Base-by-base conservation (phyloP, 2,113 vertebrate genomes). In the Notarius quadriscutis region DNA sequence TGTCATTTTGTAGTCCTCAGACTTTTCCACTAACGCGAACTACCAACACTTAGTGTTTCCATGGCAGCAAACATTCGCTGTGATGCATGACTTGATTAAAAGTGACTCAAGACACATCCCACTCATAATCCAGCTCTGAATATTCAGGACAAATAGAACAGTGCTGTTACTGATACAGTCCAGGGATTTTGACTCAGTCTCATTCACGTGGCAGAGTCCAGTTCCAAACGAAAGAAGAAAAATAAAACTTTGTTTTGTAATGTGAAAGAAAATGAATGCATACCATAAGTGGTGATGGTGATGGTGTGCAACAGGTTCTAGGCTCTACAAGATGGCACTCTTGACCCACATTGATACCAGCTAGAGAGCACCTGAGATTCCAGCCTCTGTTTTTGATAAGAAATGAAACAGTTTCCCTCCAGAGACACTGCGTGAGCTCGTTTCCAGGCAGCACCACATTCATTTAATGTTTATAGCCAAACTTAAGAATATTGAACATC, bases 51-150 rank as follows among this genome's bases (percentile, higher is more conserved):
- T 10, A 27, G 41, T 91, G 93, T 93, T 94, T 90, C 92, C 90
- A 93, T 94, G 93, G 92, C 30, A 93, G 88, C 92, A 93, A 89
- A 92, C 91, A 80, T 72, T 65, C 53, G 69, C 74, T 81, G 34
- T 77, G 84, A 62, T 57, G 71, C 78, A 15, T 50, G 88, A 25
- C 77, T 62, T 22, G 88, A 88, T 69, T 86, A 20, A 81, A 58
- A 58, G n/a, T 7, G 8, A 7, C 9, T 22, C 58, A 53, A 71
- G 30, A 71, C 50, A 51, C 34, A 55, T 84, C 53, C 30, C n/a
- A 74, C 67, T 25, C 18, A 34, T 6, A 41, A 58, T 25, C n/a
- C 83, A 57, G 51, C 9, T 34, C 51, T 12, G 48, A 77, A 77
- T 14, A 25, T 51, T 77, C 74, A 12, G 10, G 2, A n/a, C 74